Base-by-base conservation (phyloP, 2,113 vertebrate genomes). In the Cepphus grylle region DNA sequence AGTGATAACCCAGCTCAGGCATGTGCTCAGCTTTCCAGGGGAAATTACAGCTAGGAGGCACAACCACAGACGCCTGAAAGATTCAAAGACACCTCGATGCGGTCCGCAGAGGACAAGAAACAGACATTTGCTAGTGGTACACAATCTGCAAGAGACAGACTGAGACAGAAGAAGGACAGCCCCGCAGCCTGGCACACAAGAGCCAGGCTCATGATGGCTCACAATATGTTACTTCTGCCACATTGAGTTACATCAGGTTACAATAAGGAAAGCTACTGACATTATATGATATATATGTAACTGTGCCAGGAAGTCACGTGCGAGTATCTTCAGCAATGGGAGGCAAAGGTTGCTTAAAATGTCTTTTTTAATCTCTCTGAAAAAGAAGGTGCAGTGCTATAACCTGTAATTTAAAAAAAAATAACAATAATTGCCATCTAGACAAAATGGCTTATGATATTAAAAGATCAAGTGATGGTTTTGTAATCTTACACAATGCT, bases 221-320 rank as follows among this genome's bases (percentile, higher is more conserved):
- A 82, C 95, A 96, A 95, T 94, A 95, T 96, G 95, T 62, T 80
- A 5, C 81, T 70, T 38, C 77, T 97, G 95, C 91, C 94, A 95
- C 81, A 1, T 1, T 13, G 78, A 87, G 70, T 94, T 95, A 38
- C 36, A 90, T 94, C 94, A 87, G 73, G 73, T 90, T 29, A 72
- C 95, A 91, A 65, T 1, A 27, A 52, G 81, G 73, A 80, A 82
- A 70, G 86, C 53, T 76, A 45, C 89, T 90, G 94, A 87, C 55
- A 15, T 66, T 80, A 26, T 19, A 58, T 11, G 91, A 85, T 69
- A 10, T 36, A 22, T 20, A 58, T 58, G 86, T 66, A 77, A 50
- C 53, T 27, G 43, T 76, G 81, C 83, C 81, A 91, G 83, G 16
- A 18, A 36, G 77, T 78, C 94, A 95, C 1, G 5, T 89, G 86